Conservation (phyloP, 1,140 invertebrate genomes). For the Adelges cooleyi region DNA sequence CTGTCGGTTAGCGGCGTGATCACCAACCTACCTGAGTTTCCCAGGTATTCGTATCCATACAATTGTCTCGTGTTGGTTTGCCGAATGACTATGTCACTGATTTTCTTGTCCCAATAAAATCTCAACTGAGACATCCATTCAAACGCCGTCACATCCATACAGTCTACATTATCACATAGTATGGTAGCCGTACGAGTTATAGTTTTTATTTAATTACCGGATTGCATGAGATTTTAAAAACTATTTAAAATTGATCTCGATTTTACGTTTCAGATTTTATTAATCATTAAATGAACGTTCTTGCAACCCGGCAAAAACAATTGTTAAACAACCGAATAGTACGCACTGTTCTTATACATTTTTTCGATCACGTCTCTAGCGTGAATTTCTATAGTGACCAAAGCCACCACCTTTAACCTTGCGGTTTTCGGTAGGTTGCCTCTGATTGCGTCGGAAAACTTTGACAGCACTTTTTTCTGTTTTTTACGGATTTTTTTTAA, state of each 20-base stretch:
- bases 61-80: slow-evolving; percentile 73
- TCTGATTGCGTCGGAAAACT: slow-evolving; percentile 8
- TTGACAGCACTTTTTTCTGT: slow-evolving; percentile 3
- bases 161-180: slow-evolving; percentile 40
- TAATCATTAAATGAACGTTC: no score
- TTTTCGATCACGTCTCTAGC: slow-evolving; percentile 75
- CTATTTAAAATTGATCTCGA: no score
- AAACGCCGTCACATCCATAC: slow-evolving; percentile 41
- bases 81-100: slow-evolving; percentile 57
- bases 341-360: slow-evolving; percentile 48
- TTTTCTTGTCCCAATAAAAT: slow-evolving; percentile 36
- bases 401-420: slow-evolving; percentile 43
- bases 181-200: no score
- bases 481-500: slow-evolving; percentile 2
- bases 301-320: no score
- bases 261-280: no score
- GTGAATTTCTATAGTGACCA: slow-evolving; percentile 79
- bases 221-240: no score
- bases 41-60: slow-evolving; percentile 87
- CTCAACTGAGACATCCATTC: slow-evolving; percentile 24
- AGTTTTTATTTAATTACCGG: no score
- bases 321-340: neutral
- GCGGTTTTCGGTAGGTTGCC: neutral
- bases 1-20: slow-evolving; percentile 77
- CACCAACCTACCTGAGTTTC: slow-evolving; percentile 69